Evolutionary conservation across 2,888 invertebrate genomes (phyloP).

Genomic region (Cheilosia pagana): DNA sequence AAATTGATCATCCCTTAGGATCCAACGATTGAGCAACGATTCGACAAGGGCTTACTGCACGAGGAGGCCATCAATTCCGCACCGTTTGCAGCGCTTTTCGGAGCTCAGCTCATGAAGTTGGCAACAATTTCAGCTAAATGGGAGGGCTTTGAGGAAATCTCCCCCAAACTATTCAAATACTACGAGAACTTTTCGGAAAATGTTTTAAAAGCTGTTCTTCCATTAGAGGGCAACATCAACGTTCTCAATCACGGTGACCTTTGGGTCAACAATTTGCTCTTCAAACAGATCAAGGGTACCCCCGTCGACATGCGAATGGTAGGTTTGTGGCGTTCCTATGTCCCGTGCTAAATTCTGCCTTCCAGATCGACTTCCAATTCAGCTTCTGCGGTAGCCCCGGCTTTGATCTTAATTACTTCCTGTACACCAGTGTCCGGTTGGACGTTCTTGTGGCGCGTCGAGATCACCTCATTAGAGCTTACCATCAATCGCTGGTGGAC

Average conservation of each 20-base stretch:
- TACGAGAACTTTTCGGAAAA: constrained; percentile 79
- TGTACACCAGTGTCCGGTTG: constrained; percentile 81
- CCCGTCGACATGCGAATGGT: constrained; percentile 83
- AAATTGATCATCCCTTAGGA: constrained; percentile 8
- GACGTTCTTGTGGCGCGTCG: constrained; percentile 78
- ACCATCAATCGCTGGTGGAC: constrained; percentile 77
- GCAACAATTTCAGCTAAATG: constrained; percentile 78
- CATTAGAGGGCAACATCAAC: constrained; percentile 78
- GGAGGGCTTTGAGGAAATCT: constrained; percentile 77
- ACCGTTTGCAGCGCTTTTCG: constrained; percentile 80
- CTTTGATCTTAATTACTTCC: constrained; percentile 83
- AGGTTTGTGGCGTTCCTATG: constrained; percentile 17
- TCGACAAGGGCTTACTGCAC: constrained; percentile 78
- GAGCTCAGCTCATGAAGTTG: constrained; percentile 80
- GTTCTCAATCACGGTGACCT: constrained; percentile 85
- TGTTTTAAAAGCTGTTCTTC: constrained; percentile 79
- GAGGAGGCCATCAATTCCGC: constrained; percentile 80
- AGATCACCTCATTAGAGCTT: constrained; percentile 78
- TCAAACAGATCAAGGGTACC: constrained; percentile 77
- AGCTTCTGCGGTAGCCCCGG: constrained; percentile 82
- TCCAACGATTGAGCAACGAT: constrained; percentile 74
- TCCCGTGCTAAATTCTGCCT: not conserved
- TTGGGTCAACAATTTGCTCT: constrained; percentile 85
- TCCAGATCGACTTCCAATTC: constrained; percentile 83
- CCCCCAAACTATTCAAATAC: constrained; percentile 79